Evolutionary conservation across 1,140 invertebrate species (phyloP).

Genomic region (Drosophila watanabei): DNA sequence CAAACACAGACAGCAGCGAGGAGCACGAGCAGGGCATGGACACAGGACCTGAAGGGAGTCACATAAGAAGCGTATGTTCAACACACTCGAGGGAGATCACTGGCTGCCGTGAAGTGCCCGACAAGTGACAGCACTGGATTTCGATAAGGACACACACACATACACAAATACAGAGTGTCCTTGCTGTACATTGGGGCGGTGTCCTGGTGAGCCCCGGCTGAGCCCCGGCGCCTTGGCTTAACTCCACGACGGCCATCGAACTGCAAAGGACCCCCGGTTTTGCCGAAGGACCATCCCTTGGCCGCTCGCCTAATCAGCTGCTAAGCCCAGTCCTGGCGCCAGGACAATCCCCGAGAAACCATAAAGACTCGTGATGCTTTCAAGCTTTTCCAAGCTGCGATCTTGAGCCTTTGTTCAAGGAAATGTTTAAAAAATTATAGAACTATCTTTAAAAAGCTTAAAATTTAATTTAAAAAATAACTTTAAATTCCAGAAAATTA

Average conservation of each 20-base stretch:
- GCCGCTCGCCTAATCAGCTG: conserved; percentile 54
- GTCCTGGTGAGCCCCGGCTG: conserved; percentile 17
- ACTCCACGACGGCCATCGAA: conserved; percentile 19
- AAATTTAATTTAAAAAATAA: no score
- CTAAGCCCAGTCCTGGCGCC: conserved; percentile 33
- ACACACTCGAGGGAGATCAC: conserved; percentile 80
- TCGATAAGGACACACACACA: conserved; percentile 41
- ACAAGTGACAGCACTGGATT: conserved; percentile 66
- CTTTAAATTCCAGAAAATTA: no score
- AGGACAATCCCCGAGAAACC: background rate
- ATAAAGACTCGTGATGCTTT: background rate
- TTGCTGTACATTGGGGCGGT: background rate
- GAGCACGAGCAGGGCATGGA: conserved; percentile 1
- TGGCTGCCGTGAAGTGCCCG: conserved; percentile 74
- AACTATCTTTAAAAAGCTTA: background rate
- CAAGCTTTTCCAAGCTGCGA: background rate
- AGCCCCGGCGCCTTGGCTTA: conserved; percentile 5
- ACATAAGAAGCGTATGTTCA: conserved; percentile 67
- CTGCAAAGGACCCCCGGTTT: conserved; percentile 3
- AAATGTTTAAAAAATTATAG: background rate
- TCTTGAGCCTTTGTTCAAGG: background rate
- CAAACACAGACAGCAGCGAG: conserved; percentile 34
- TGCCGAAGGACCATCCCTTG: conserved; percentile 4
- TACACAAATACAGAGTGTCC: conserved; percentile 40
- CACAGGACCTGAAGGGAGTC: background rate